Conservation (phyloP, 1,140 invertebrate genomes). For the Drosophila willistoni region DNA sequence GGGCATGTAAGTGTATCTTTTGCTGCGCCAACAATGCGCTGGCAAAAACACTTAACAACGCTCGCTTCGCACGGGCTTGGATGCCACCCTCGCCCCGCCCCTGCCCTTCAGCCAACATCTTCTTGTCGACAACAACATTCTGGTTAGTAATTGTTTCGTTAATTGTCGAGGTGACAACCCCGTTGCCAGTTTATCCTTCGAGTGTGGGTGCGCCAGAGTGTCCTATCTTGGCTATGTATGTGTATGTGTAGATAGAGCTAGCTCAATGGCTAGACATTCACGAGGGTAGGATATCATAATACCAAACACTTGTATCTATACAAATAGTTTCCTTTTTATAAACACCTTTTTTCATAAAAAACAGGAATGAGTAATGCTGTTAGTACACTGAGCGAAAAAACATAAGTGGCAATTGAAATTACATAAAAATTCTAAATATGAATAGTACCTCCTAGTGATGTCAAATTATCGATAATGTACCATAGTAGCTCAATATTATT, state of each 20-base stretch:
- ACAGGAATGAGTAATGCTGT: not conserved
- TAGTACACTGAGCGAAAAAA: not conserved
- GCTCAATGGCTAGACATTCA: slow-evolving; percentile 42
- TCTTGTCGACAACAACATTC: slow-evolving; percentile 21
- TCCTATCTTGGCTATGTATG: slow-evolving; percentile 25
- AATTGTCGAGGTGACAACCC: slow-evolving; percentile 70
- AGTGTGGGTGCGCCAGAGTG: slow-evolving; percentile 19
- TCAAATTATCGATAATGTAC: no score
- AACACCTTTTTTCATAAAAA: not conserved
- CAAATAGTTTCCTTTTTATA: slow-evolving; percentile 7
- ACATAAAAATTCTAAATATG: no score
- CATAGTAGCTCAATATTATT: no score
- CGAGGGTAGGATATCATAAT: slow-evolving; percentile 31
- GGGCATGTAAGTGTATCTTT: slow-evolving; percentile 55
- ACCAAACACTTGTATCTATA: not conserved
- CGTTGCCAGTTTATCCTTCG: slow-evolving; percentile 14
- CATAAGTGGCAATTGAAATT: no score
- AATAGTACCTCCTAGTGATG: no score
- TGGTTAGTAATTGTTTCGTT: slow-evolving; percentile 70
- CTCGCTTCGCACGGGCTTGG: slow-evolving; percentile 10
- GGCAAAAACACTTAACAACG: slow-evolving; percentile 66
- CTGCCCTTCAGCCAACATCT: not conserved
- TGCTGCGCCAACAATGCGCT: slow-evolving; percentile 50
- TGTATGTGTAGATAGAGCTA: slow-evolving; percentile 6
- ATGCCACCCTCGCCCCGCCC: not conserved